Base-by-base conservation (phyloP, 92 coral and sea anemone genomes). In the Palythoa caribaeorum region DNA sequence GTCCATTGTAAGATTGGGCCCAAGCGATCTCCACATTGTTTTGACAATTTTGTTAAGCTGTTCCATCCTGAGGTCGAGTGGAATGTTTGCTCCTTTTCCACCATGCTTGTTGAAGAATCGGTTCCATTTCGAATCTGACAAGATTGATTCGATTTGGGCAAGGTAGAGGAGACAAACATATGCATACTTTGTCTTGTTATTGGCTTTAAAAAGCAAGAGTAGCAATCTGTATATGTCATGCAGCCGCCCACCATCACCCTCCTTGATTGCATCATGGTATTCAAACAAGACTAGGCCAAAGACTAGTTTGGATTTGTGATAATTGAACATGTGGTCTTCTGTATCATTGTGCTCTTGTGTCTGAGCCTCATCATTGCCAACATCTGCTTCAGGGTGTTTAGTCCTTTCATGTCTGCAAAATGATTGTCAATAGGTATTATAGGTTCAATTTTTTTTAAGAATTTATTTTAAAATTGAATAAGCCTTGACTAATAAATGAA, bases 221-320 rank as follows among this genome's bases (percentile, higher is more conserved):
- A 76, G 84, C 57, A 91, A 78, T 71, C 87, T 92, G 83, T 92
- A 88, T 19, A 92, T 13, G 88, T 92, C 90, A 85, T 84, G 84
- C 35, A 92, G 84, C 38, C 94, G 53, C 65, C 75, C 94, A 39
- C 88, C 94, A 85, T 92, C 94, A 15, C 94, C 92, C 65, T 89
- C 94, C 78, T 88, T 89, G 38, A 92, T 78, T 1, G 92, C 92
- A 70, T 92, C 94, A 70, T 84, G 70, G 80, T 59, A 92, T 59
- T 92, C 92, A 10, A 89, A 65, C 52, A 92, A 63, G 50, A 81
- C 83, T 38, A 92, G 78, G 73, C 92, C 94, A 85, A 92, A 86
- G 54, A 70, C 81, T n/a, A 90, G 85, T 72, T 90, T 90, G 55
- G 71, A 55, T 65, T 63, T 74, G 76, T 87, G 95, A 50, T 87